Base-by-base conservation (phyloP, 2,113 vertebrate species). In the Poicephalus meyeri region DNA sequence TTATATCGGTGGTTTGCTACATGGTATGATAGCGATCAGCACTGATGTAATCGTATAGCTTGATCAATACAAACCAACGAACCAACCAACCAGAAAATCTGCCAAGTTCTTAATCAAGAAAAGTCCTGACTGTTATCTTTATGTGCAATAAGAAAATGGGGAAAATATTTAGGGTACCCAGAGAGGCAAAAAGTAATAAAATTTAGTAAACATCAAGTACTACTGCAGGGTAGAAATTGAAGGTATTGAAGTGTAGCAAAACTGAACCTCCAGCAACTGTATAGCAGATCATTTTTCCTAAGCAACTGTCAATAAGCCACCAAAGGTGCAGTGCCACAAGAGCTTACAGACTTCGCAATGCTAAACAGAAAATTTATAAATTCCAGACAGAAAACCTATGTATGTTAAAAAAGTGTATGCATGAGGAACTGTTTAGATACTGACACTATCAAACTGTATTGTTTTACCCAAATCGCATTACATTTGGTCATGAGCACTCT, bases 1-100 rank as follows among this genome's bases (percentile, higher is more conserved):
- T 39, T 60, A 7, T 18, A 64, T 29, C 12, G 31, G 8, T 49
- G 11, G 3, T 35, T 90, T 78, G 29, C 49, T 42, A 42, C 9
- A 16, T 4, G 80, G 4, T 39, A 7, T n/a, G 11, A 49, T 10
- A 49, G 7, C 0, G 0, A 70, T 61, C 33, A 80, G 5, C 17
- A 28, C 17, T 58, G 16, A 5, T 46, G 9, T 17, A 41, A 68
- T 25, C 1, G 0, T 42, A n/a, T 5, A 85, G 11, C 13, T 72
- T 52, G 18, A 82, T 63, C 23, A 49, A 26, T 56, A 69, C 1
- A 5, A 37, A 42, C 31, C 4, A 55, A 56, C 3, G 9, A 49
- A 65, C 3, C 15, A 23, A 37, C 11, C 20, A 80, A 80, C 49
- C 20, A 39, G 5, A 58, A 41, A 55, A 13, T 61, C 12, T 49